These are phyloP conservation scores for Pipistrellus kuhlii DNA, from an alignment of 2,797 vertebrate genomes.

Conservation along the genomic window DNA sequence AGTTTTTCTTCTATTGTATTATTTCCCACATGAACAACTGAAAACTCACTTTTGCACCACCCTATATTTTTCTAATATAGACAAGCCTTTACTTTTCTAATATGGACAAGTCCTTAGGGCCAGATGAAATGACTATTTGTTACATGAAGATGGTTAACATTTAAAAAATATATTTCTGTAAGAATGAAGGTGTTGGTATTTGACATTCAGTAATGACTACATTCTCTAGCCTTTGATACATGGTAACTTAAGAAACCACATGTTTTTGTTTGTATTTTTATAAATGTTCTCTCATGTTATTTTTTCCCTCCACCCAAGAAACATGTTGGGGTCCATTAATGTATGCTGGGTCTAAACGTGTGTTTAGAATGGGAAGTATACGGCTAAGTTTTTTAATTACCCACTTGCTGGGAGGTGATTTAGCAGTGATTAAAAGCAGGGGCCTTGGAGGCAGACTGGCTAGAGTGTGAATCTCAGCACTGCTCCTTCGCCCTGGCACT, in stretches of 20 bases:
- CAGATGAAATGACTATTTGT: background rate
- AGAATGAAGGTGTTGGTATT: constrained; percentile 20
- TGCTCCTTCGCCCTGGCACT: background rate
- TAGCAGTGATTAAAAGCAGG: background rate
- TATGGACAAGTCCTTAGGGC: background rate
- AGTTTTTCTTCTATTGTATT: background rate
- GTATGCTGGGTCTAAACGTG: background rate
- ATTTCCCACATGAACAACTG: background rate
- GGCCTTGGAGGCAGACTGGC: background rate
- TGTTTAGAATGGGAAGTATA: background rate
- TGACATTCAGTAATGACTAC: constrained; percentile 24
- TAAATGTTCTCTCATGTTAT: background rate
- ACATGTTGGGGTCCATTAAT: background rate
- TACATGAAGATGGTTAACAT: constrained; percentile 28
- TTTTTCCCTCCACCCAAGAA: background rate
- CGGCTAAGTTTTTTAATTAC: background rate
- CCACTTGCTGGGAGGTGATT: background rate
- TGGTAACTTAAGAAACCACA: background rate
- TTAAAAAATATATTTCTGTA: background rate
- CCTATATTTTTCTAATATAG: background rate
- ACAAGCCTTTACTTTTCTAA: background rate
- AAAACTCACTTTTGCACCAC: background rate
- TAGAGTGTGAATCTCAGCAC: background rate
- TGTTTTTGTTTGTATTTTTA: constrained; percentile 20
- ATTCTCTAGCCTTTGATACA: background rate